Base-by-base conservation (phyloP, 1,140 invertebrate genomes). In the Samia ricini region DNA sequence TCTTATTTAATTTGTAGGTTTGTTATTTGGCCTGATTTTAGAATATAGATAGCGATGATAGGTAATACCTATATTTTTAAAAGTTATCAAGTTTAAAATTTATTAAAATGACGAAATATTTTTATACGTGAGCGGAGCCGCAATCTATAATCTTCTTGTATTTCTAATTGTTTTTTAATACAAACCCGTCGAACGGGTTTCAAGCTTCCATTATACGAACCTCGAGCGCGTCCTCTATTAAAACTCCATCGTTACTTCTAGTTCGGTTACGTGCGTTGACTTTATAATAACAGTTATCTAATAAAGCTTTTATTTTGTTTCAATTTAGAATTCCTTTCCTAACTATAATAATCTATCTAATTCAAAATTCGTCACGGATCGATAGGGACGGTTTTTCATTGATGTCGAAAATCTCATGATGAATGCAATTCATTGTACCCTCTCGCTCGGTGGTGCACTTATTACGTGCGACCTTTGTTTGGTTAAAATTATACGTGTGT, bases 401-500 rank as follows among this genome's bases (percentile, higher is more conserved):
- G 77, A 69, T 66, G 71, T 78, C n/a, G 74, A 72, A 60, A 76
- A 76, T 79, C n/a, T n/a, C n/a, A 79, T 80, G 75, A 83, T 82
- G 79, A 76, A 78, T 80, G 76, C 72, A 72, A 42, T 68, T 73
- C 77, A 83, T 76, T 78, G 77, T 76, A 60, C 54, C 48, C 49
- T n/a, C n/a, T n/a, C n/a, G n/a, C n/a, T n/a, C n/a, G n/a, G n/a
- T n/a, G 49, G 57, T 61, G 61, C 62, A 64, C 19, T 66, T 66
- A 65, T 72, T 66, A 68, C 69, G 72, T 74, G 72, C 73, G 61
- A 80, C 74, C 77, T 84, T 83, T 85, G 84, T 77, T 83, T 81
- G 71, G 70, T 63, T n/a, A 62, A 81, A 81, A 84, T 84, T 80
- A 79, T 84, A n/a, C n/a, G n/a, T 76, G 66, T 72, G 69, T 85